These are phyloP conservation scores for Redunca redunca DNA, from an alignment of 2,113 vertebrate genomes.

Conservation along the genomic window DNA sequence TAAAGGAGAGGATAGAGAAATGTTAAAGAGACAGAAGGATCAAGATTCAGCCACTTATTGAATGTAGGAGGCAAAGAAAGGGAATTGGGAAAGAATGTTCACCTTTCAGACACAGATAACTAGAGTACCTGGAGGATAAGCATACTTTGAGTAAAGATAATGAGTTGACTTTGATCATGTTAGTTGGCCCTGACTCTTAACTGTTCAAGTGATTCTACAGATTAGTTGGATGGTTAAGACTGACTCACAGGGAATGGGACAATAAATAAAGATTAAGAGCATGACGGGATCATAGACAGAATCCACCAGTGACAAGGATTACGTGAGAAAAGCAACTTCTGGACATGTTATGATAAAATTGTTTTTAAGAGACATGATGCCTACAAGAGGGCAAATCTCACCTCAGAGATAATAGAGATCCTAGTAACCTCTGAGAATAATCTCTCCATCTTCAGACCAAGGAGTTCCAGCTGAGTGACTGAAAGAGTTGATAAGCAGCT, in stretches of 20 bases:
- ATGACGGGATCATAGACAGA: neutral
- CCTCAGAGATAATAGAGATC: neutral
- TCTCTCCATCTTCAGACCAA: neutral
- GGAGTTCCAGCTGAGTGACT: neutral
- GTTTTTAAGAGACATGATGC: neutral
- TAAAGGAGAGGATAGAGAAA: neutral
- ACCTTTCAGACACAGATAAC: neutral
- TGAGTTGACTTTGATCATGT: neutral
- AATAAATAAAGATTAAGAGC: neutral
- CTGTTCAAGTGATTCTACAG: neutral
- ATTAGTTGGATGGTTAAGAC: neutral
- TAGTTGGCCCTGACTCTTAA: neutral
- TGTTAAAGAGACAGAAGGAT: neutral
- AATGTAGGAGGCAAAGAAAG: neutral
- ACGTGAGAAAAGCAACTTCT: neutral
- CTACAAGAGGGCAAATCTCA: neutral
- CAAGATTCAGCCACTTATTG: neutral
- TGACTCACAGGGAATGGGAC: neutral
- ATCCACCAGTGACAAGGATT: neutral
- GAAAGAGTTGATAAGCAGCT: neutral
- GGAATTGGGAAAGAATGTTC: neutral
- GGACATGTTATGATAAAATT: neutral
- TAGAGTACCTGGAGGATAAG: neutral
- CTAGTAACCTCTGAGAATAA: neutral
- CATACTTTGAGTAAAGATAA: neutral